phyloP scores from a whole-genome alignment of 1,140 invertebrate genomes.

The Pseudomyrmex concolor region DNA sequence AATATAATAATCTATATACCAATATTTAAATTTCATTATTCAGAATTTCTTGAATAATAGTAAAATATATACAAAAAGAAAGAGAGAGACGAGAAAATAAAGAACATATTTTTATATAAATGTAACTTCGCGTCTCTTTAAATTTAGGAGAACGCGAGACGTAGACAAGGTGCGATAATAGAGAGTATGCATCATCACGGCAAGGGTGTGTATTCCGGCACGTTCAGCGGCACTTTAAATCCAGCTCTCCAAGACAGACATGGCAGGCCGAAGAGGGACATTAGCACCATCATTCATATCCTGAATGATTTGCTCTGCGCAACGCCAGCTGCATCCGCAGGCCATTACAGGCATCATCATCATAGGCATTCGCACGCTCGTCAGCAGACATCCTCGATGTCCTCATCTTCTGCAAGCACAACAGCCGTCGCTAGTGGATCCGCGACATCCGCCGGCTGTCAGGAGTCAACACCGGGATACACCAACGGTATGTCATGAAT shows the following conservation, averaged over 20 bases:
- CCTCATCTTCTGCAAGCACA: conserved; percentile 61
- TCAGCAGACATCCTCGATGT: conserved; percentile 72
- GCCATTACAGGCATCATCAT: conserved; percentile 82
- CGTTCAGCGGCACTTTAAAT: conserved; percentile 94
- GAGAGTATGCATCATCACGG: conserved; percentile 97
- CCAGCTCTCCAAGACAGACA: conserved; percentile 96
- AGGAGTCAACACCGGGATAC: conserved; percentile 69
- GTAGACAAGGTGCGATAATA: conserved; percentile 92
- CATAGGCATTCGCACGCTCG: conserved; percentile 77
- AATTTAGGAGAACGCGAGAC: conserved; percentile 82
- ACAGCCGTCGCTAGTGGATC: conserved; percentile 68
- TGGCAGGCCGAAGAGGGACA: conserved; percentile 95
- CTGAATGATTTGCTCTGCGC: conserved; percentile 96
- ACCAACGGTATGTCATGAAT: conserved; percentile 62
- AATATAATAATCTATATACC: neutral
- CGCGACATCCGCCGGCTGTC: conserved; percentile 59
- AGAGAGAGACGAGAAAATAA: neutral
- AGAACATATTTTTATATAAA: neutral
- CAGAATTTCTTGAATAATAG: neutral
- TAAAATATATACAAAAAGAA: neutral
- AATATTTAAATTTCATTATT: neutral
- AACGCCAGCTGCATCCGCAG: conserved; percentile 87
- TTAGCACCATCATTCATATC: conserved; percentile 97
- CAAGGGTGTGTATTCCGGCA: conserved; percentile 94
- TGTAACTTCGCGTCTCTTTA: neutral